Evolutionary conservation across 2,797 vertebrate genomes (phyloP), one percentile per base, ranked within the genome.

Genomic region (Remorina albescens): DNA sequence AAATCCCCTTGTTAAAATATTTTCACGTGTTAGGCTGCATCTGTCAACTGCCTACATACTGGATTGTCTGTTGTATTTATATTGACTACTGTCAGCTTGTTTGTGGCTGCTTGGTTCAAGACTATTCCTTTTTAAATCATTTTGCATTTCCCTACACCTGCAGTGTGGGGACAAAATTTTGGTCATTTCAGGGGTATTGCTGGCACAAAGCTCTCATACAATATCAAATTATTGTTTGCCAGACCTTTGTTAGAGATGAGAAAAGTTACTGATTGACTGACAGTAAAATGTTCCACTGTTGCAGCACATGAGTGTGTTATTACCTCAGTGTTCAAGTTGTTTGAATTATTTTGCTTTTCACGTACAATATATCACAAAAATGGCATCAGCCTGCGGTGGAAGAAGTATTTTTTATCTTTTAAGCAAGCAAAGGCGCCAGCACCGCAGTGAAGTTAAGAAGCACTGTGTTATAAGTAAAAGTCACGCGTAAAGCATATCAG

Each of bases 51-150:
- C 50, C 51, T 30, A n/a, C 6, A 21, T 4, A n/a, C 21, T 19
- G 23, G 26, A 4, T 11, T 19, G 8, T n/a, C 9, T 56, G 13
- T 36, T 25, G 46, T 26, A 63, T 37, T n/a, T 59, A 2, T 44
- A 4, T n/a, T 3, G 3, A 30, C 30, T 6, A 10, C 28, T 47
- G 16, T 46, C 1, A 50, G 53, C 13, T 46, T 30, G 21, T 49
- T 7, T 46, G 30, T 56, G 42, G 65, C 51, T 47, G 55, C 36
- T 60, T 51, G 44, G 81, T 42, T 44, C 2, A 0, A 55, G 28
- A 49, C 66, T 63, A 54, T 69, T 88, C 47, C 41, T 12, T 49
- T n/a, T 79, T 71, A 70, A 77, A 85, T 79, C 49, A 74, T 82
- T 81, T 64, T 74, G 56, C 51, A 71, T 78, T 61, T 78, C 50